Conservation (phyloP, 1,140 invertebrate species). For the Drosophila mojavensis region DNA sequence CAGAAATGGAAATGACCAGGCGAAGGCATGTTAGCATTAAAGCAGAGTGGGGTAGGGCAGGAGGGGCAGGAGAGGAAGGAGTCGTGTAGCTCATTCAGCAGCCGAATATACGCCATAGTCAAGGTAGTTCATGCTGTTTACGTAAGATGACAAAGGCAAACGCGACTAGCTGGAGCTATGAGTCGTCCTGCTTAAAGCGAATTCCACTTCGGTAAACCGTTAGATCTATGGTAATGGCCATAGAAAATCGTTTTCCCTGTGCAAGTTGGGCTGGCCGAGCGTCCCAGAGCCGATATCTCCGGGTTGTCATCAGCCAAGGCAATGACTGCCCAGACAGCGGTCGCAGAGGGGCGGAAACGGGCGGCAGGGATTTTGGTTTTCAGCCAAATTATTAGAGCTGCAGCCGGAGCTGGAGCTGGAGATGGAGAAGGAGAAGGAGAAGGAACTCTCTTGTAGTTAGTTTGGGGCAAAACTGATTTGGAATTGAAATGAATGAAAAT, state of each 20-base stretch:
- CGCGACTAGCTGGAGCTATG: constrained; percentile 1
- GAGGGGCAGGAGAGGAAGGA: background rate
- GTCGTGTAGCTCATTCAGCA: background rate
- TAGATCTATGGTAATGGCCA: constrained; percentile 76
- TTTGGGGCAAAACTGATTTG: constrained; percentile 49
- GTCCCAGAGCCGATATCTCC: constrained; percentile 61
- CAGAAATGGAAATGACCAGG: constrained; percentile 77
- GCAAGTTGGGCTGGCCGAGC: constrained; percentile 52
- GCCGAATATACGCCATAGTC: background rate
- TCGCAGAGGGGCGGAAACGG: background rate
- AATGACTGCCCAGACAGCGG: constrained; percentile 49
- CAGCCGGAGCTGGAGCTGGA: constrained; percentile 2
- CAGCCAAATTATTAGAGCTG: constrained; percentile 65
- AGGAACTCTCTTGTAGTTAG: background rate
- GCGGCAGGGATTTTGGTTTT: constrained; percentile 56
- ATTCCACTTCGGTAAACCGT: constrained; percentile 47
- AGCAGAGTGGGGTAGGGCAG: constrained; percentile 1
- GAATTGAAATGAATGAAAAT: constrained; percentile 70
- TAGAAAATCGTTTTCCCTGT: constrained; percentile 65
- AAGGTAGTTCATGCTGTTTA: constrained; percentile 57
- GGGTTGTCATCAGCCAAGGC: constrained; percentile 70
- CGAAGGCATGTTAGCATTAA: constrained; percentile 57
- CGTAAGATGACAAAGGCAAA: constrained; percentile 68
- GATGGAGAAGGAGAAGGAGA: constrained; percentile 6
- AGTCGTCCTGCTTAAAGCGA: constrained; percentile 22